phyloP scores from a whole-genome alignment of 1,140 invertebrate genomes.

The Drosophila lacteicornis region DNA sequence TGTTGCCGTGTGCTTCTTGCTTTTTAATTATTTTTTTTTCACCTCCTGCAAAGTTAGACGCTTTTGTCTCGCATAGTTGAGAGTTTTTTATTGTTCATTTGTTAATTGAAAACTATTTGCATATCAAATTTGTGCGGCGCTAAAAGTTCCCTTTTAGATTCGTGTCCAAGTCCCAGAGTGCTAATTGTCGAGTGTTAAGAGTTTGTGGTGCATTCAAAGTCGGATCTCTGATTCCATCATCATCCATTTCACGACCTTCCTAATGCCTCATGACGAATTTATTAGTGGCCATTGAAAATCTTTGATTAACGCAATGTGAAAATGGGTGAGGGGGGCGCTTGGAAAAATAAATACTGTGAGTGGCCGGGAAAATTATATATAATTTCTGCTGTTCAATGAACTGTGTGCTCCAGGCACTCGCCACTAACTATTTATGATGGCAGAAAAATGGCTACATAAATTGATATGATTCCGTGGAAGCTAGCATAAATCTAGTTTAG shows the following conservation, averaged over 20 bases:
- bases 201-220: conserved; percentile 30
- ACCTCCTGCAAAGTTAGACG: conserved; percentile 41
- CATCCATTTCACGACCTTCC: conserved; percentile 29
- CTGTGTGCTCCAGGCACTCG: not conserved
- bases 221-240: conserved; percentile 4
- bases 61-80: conserved; percentile 52
- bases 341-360: not conserved
- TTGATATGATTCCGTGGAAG: conserved; percentile 13
- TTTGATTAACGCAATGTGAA: conserved; percentile 54
- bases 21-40: conserved; percentile 70
- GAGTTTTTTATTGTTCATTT: conserved; percentile 53
- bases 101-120: conserved; percentile 80
- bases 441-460: not conserved
- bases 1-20: conserved; percentile 31
- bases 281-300: conserved; percentile 73
- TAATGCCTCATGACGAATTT: conserved; percentile 73
- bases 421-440: not conserved
- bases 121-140: conserved; percentile 42
- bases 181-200: conserved; percentile 47
- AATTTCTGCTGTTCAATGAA: conserved; percentile 3
- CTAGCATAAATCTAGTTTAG: conserved; percentile 1
- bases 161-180: conserved; percentile 47
- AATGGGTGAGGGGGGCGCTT: not conserved
- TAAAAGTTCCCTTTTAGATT: conserved; percentile 59
- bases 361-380: not conserved